Conservation (phyloP, 2,888 invertebrate species). For the Drosophila subquinaria region DNA sequence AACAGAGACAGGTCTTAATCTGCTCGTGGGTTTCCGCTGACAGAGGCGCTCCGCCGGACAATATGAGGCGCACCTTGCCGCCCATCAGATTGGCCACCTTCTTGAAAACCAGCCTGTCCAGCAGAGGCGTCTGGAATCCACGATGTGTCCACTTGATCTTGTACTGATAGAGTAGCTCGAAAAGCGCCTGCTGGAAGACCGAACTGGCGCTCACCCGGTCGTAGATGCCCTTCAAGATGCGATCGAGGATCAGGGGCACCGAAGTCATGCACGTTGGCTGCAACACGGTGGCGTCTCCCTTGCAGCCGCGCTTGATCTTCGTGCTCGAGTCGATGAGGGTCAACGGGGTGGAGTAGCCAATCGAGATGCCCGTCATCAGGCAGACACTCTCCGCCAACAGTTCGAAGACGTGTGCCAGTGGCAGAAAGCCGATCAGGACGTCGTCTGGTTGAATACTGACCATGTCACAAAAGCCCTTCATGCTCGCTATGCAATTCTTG, state of each 20-base stretch:
- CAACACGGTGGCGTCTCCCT: conserved; percentile 96
- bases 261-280: conserved; percentile 97
- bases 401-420: conserved; percentile 98
- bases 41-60: conserved; percentile 97
- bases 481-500: conserved; percentile 91
- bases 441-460: conserved; percentile 87
- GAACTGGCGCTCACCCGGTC: conserved; percentile 96
- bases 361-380: conserved; percentile 93
- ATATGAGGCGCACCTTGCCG: conserved; percentile 94
- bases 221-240: conserved; percentile 98
- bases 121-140: conserved; percentile 93
- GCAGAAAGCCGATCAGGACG: conserved; percentile 96
- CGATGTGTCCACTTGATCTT: conserved; percentile 94
- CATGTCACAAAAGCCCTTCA: conserved; percentile 92
- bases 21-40: conserved; percentile 98
- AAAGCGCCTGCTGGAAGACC: conserved; percentile 92
- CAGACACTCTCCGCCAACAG: conserved; percentile 95
- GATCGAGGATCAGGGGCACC: conserved; percentile 98
- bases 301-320: conserved; percentile 97
- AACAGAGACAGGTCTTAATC: conserved; percentile 95
- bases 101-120: conserved; percentile 87
- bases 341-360: conserved; percentile 98
- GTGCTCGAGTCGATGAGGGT: conserved; percentile 97
- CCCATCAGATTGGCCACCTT: conserved; percentile 91
- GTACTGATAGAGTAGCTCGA: conserved; percentile 97